phyloP scores from a whole-genome alignment of 2,797 vertebrate genomes.

The Sebastes oblongus region DNA sequence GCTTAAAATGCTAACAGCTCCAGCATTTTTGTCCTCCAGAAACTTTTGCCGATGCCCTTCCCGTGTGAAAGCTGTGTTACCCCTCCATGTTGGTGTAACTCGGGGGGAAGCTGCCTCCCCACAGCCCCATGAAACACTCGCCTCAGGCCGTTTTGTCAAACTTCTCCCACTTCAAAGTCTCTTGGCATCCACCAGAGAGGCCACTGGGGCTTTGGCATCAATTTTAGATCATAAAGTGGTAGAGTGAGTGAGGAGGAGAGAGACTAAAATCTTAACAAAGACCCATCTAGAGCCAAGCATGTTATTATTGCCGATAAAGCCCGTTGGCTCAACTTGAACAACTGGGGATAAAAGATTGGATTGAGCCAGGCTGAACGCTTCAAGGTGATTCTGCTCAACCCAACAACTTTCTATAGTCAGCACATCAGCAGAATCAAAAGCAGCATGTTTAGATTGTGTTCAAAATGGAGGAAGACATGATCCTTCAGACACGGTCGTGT shows the following conservation, averaged over 20 bases:
- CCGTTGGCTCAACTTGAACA: constrained; percentile 17
- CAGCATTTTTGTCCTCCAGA: constrained; percentile 46
- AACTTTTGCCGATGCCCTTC: constrained; percentile 45
- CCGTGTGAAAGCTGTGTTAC: constrained; percentile 29
- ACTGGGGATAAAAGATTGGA: constrained; percentile 38
- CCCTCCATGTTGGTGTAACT: constrained; percentile 20
- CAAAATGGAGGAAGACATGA: background rate
- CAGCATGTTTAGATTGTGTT: constrained; percentile 5
- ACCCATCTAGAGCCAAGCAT: constrained; percentile 39
- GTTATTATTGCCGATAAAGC: constrained; percentile 41
- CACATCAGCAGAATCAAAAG: constrained; percentile 34
- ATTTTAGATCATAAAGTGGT: constrained; percentile 78
- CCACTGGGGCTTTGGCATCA: constrained; percentile 72
- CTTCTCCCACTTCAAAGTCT: constrained; percentile 80
- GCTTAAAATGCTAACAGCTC: background rate
- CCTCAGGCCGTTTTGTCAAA: constrained; percentile 75
- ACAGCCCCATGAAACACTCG: constrained; percentile 63
- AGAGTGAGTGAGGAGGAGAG: constrained; percentile 32
- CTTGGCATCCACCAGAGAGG: constrained; percentile 65
- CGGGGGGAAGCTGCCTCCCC: constrained; percentile 32
- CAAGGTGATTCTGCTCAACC: constrained; percentile 34
- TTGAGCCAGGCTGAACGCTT: constrained; percentile 6
- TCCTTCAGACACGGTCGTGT: background rate
- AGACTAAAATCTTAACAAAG: constrained; percentile 65
- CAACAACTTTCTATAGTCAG: background rate